phyloP scores from a whole-genome alignment of 2,888 invertebrate genomes.

The Sympetrum striolatum region DNA sequence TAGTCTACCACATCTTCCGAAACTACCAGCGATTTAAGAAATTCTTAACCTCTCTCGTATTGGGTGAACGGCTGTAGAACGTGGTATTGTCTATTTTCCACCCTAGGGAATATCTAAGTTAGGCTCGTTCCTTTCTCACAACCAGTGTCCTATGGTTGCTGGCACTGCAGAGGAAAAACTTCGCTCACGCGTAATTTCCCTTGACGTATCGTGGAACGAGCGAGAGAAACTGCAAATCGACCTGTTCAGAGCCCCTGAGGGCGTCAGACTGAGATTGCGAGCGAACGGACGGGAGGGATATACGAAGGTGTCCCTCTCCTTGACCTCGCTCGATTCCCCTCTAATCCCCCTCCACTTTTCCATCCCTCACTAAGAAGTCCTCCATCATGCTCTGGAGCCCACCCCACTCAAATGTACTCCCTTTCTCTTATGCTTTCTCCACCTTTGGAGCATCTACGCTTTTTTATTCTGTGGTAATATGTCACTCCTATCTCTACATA shows the following conservation, averaged over 20 bases:
- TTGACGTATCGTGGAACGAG: neutral
- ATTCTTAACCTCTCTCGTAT: too few relatives aligned
- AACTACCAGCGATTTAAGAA: too few relatives aligned
- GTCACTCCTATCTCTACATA: neutral
- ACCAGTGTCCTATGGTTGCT: neutral
- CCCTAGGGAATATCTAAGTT: too few relatives aligned
- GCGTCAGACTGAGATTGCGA: conserved; percentile 6
- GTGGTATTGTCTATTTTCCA: too few relatives aligned
- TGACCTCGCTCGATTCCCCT: neutral
- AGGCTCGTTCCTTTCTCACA: neutral
- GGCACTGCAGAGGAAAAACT: neutral
- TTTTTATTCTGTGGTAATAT: neutral
- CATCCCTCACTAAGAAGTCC: neutral
- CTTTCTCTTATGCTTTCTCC: neutral
- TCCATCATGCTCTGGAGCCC: neutral
- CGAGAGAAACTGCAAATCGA: neutral
- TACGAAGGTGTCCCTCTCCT: neutral
- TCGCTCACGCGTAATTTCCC: neutral
- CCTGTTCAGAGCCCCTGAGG: neutral
- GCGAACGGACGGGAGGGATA: neutral
- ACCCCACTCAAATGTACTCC: neutral
- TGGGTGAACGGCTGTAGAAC: too few relatives aligned
- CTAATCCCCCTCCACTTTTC: neutral
- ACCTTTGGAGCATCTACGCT: neutral
- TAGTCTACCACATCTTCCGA: too few relatives aligned